Base-by-base conservation (phyloP, 2,797 vertebrate species). In the Hypotaenidia okinawae region DNA sequence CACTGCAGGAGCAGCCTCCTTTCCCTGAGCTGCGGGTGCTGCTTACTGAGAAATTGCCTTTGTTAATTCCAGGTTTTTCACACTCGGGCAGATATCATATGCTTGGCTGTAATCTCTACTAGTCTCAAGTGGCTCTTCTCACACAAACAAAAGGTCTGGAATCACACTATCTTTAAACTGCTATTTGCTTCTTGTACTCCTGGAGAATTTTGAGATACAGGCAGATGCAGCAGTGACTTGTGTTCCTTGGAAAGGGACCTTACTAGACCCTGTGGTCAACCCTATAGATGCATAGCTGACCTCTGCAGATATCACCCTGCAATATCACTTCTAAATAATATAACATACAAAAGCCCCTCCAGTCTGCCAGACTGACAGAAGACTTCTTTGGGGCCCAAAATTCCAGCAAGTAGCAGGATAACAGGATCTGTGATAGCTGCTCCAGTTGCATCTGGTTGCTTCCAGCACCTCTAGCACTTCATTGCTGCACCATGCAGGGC, bases 41-140 rank as follows among this genome's bases (percentile, higher is more conserved):
- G 32, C 73, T 91, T 67, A 39, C 68, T 45, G 52, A 87, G 67
- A 68, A 93, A 92, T 74, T 87, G 61, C 24, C 52, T 95, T 84
- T 5, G 4, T 51, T 73, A 84, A 86, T 90, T 85, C 55, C 1
- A 0, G 30, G 62, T 22, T 88, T 95, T 95, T 88, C 80, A 90
- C 66, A 23, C 80, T 87, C 51, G 3, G 3, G 80, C 27, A 59
- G 37, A 55, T 52, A 82, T 17, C 41, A 24, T 59, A 54, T 6
- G 0, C 80, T 91, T 64, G 67, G 55, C 74, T 86, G 77, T 79
- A 86, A 93, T 58, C 69, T 86, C 86, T 76, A 76, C 33, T 33
- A 39, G 22, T 86, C 87, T 95, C 90, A 72, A 32, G 70, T 52
- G 73, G 13, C 70, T 81, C 37, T 82, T 81, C 30, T 90, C 70